Percentiles rank a stretch among this genome's conserved stretches.
These are phyloP conservation scores for Perca schrenkii DNA, from an alignment of 2,113 vertebrate species.

Conservation along the genomic window DNA sequence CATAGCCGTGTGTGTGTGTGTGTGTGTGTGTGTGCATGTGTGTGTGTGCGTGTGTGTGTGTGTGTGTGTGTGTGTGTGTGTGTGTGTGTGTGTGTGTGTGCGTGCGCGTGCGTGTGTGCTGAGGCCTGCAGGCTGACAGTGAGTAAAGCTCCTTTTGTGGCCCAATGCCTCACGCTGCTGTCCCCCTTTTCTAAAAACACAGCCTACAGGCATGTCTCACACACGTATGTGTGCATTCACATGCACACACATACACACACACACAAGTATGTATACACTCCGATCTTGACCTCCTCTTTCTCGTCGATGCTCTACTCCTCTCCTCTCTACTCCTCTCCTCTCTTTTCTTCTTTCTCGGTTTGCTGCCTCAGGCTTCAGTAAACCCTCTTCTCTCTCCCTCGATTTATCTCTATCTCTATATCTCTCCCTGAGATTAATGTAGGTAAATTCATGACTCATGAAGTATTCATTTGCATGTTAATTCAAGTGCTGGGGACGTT, in stretches of 20 bases:
- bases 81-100: constrained; percentile 28
- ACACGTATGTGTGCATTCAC: constrained; percentile 42
- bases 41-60: constrained; percentile 34
- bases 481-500: constrained; percentile 51
- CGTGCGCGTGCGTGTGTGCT: constrained; percentile 9
- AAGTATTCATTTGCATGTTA: constrained; percentile 70
- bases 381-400: constrained; percentile 32
- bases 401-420: constrained; percentile 21
- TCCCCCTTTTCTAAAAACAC: constrained; percentile 75
- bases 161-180: constrained; percentile 68
- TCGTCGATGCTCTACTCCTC: constrained; percentile 34
- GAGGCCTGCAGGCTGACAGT: constrained; percentile 71
- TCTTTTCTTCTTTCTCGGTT: constrained; percentile 37
- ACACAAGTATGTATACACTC: constrained; percentile 18
- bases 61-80: constrained; percentile 25
- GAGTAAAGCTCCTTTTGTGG: constrained; percentile 73
- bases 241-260: constrained; percentile 6
- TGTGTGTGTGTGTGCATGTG: constrained; percentile 10
- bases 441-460: constrained; percentile 69
- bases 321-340: constrained; percentile 12
- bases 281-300: constrained; percentile 64
- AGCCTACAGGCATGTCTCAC: constrained; percentile 64
- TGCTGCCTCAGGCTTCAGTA: constrained; percentile 59
- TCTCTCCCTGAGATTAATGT: constrained; percentile 52
- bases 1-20: constrained; percentile 17